Percentiles rank a stretch among this genome's conserved stretches.
Evolutionary conservation across 1,140 invertebrate genomes (phyloP).

Genomic region (Diachasma alloeum): DNA sequence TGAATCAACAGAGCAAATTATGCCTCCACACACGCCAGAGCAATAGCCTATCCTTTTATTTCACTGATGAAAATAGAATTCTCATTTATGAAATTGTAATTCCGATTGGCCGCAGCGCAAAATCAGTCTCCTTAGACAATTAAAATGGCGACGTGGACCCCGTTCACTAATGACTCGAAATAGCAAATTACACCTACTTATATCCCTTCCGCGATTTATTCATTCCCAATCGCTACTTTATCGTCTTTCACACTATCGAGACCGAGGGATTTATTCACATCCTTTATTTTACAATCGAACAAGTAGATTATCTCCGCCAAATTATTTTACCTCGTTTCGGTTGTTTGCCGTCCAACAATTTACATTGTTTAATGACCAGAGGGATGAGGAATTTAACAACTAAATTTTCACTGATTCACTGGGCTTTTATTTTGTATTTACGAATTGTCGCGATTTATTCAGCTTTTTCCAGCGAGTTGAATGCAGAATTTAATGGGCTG

Average conservation of each 20-base stretch:
- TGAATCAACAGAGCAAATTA: background rate
- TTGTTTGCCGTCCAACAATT: background rate
- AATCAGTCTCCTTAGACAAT: too few species aligned
- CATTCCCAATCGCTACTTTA: too few species aligned
- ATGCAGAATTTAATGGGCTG: background rate
- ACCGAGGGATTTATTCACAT: background rate
- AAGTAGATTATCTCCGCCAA: background rate
- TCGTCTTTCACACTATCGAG: too few species aligned
- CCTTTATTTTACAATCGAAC: background rate
- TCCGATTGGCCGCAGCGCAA: too few species aligned
- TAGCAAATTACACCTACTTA: too few species aligned
- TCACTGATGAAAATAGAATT: background rate
- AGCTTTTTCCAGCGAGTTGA: background rate
- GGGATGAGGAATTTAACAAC: background rate
- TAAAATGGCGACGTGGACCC: too few species aligned
- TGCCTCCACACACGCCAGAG: background rate
- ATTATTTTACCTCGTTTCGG: background rate
- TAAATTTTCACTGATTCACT: background rate
- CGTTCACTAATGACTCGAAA: too few species aligned
- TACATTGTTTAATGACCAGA: background rate
- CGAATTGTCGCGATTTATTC: background rate
- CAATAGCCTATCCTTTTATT: too few species aligned
- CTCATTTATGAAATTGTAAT: too few species aligned
- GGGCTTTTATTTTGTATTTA: background rate
- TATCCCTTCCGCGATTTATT: too few species aligned